Conservation (phyloP, 2,888 invertebrate genomes). For the Metellina segmentata region DNA sequence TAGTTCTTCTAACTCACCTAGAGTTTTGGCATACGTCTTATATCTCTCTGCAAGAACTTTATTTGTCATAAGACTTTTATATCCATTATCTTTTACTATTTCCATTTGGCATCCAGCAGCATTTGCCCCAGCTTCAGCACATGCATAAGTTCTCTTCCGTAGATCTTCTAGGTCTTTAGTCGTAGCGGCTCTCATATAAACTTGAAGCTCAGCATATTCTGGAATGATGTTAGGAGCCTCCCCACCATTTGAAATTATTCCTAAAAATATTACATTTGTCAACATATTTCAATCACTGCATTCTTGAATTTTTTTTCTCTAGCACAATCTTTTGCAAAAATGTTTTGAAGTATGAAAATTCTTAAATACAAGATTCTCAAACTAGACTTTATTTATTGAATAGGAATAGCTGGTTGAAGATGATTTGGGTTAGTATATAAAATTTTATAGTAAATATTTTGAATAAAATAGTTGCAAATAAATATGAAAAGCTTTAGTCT, state of each 20-base stretch:
- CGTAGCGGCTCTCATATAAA: slow-evolving; percentile 79
- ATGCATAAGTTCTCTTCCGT: slow-evolving; percentile 78
- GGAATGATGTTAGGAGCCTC: slow-evolving; percentile 78
- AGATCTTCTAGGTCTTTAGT: slow-evolving; percentile 79
- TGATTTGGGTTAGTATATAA: too few species aligned
- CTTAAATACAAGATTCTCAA: too few species aligned
- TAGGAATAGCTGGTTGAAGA: too few species aligned
- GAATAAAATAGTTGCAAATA: too few species aligned
- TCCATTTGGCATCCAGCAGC: slow-evolving; percentile 75
- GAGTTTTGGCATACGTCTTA: slow-evolving; percentile 78
- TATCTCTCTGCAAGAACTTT: slow-evolving; percentile 79
- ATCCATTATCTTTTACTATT: slow-evolving; percentile 68
- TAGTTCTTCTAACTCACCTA: slow-evolving; percentile 77
- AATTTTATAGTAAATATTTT: too few species aligned
- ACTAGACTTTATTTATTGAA: too few species aligned
- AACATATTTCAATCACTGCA: too few species aligned
- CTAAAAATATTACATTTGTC: slow-evolving; percentile 33
- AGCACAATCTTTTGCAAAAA: too few species aligned
- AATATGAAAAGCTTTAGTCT: too few species aligned
- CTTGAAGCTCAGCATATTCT: slow-evolving; percentile 79
- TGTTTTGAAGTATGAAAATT: too few species aligned
- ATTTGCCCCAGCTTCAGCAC: slow-evolving; percentile 79
- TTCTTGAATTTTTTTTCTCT: too few species aligned
- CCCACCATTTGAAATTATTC: slow-evolving; percentile 78
- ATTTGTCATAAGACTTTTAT: slow-evolving; percentile 79